These are phyloP conservation scores for Scaptodrosophila latifasciaeformis DNA, from an alignment of 2,888 invertebrate genomes.

Conservation along the genomic window DNA sequence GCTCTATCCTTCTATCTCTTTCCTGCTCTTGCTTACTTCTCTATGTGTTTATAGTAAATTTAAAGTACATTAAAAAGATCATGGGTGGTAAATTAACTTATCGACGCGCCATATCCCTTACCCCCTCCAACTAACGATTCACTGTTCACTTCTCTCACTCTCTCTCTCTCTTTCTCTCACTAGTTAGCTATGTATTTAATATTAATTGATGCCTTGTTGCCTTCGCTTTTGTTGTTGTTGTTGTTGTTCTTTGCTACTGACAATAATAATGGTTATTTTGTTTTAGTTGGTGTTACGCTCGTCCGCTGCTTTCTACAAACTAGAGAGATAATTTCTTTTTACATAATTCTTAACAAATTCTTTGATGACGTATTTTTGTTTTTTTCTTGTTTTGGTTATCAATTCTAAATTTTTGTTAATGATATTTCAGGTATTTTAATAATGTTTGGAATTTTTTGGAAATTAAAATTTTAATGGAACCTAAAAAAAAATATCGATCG, in stretches of 20 bases:
- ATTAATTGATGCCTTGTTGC: conserved; percentile 55
- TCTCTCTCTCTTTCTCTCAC: background rate
- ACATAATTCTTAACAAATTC: too few species aligned
- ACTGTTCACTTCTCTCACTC: background rate
- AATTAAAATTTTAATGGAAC: too few species aligned
- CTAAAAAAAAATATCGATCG: too few species aligned
- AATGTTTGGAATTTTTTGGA: too few species aligned
- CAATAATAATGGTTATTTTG: conserved; percentile 2
- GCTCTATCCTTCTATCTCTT: background rate
- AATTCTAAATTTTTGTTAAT: background rate
- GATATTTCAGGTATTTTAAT: too few species aligned
- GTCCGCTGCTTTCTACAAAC: conserved; percentile 22
- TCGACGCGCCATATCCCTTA: conserved; percentile 42
- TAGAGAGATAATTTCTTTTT: background rate
- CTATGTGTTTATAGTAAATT: conserved; percentile 39
- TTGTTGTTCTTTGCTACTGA: conserved; percentile 31
- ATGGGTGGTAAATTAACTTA: conserved; percentile 67
- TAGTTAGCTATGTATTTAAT: conserved; percentile 34
- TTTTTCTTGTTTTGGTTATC: too few species aligned
- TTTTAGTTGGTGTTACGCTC: conserved; percentile 29
- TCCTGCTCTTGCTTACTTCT: background rate
- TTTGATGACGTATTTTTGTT: too few species aligned
- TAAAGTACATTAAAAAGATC: conserved; percentile 69
- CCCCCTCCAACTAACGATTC: conserved; percentile 5
- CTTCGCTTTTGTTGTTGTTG: conserved; percentile 7